Base-by-base conservation (phyloP, 2,888 invertebrate genomes). In the Eupsilia transversa region DNA sequence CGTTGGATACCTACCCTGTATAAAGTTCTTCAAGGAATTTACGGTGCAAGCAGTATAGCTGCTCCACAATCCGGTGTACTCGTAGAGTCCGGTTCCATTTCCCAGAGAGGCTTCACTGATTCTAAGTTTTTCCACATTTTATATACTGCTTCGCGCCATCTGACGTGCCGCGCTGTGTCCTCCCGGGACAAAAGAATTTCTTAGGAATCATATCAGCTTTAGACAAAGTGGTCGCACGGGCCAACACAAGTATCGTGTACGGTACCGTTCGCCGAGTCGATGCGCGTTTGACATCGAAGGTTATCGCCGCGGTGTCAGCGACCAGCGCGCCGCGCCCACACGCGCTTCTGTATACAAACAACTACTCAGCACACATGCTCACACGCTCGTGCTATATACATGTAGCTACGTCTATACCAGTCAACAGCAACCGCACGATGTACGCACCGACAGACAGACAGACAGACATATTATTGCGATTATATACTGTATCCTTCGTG, bases 261-360 rank as follows among this genome's bases (percentile, higher is more conserved):
- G 80, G 85, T 87, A 87, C 85, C 90, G 94, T 94, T 94, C 90
- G 89, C 86, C 88, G 91, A 90, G 89, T 89, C 89, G 91, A 89
- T 90, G 90, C 89, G 91, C 91, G 94, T 91, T 94, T 94, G 95
- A 94, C 95, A 94, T 93, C 94, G 95, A 96, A 96, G 96, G 96
- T 96, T 96, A 96, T 95, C 95, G 93, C 77, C 94, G 92, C 94
- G 92, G 94, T 93, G 96, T 96, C 96, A 95, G 94, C 95, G 95
- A 95, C 95, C 96, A 95, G 89, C 92, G 89, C 88, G 86, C 84
- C 93, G 91, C 94, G 94, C 95, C 94, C 93, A 95, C 95, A 94
- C 92, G 92, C 94, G 93, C 92, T 90, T 93, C 89, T 93, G 94
- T 94, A 92, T 94, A 94, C 94, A 94, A 94, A 94, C 94, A 94